Conservation (phyloP, 2,113 vertebrate species). For the Onychostruthus taczanowskii region DNA sequence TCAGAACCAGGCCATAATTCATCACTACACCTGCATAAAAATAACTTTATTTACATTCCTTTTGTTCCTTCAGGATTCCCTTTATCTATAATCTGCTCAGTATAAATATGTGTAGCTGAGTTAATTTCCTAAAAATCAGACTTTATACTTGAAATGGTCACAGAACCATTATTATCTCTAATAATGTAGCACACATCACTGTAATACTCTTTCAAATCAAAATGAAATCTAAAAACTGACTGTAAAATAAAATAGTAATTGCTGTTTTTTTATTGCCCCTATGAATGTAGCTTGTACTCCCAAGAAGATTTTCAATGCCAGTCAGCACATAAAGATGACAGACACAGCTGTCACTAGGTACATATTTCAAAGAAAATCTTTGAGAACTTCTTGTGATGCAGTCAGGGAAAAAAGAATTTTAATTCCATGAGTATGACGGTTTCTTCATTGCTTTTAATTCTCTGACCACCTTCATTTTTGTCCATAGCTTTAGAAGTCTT, state of each 20-base stretch:
- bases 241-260: not conserved
- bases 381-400: not conserved
- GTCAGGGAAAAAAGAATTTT: not conserved
- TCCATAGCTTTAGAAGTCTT: not conserved
- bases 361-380: not conserved
- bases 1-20: not conserved
- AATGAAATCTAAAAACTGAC: not conserved
- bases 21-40: not conserved
- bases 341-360: not conserved
- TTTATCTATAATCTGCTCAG: not conserved
- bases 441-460: not conserved
- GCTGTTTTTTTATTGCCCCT: not conserved
- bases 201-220: not conserved
- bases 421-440: not conserved
- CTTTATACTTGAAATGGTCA: not conserved
- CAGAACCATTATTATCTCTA: not conserved
- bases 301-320: not conserved
- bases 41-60: not conserved
- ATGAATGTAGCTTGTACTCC: not conserved
- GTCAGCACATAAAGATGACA: not conserved
- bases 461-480: not conserved
- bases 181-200: not conserved
- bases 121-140: not conserved
- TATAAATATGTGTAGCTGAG: not conserved
- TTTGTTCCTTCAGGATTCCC: not conserved